Conservation (phyloP, 2,113 vertebrate genomes). For the Apteryx mantelli region DNA sequence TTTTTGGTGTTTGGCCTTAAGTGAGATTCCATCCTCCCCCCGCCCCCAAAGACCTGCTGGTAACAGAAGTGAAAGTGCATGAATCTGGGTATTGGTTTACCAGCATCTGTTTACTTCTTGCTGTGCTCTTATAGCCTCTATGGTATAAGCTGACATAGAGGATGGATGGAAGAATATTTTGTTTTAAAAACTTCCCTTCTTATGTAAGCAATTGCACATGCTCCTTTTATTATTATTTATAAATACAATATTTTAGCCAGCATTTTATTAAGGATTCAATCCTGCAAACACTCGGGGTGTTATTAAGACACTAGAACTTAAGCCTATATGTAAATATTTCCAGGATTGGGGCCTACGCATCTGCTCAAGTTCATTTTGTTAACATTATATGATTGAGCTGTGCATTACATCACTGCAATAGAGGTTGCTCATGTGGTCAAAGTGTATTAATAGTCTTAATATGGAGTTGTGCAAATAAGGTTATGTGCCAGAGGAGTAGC, state of each 20-base stretch:
- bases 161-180: not conserved
- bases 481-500: not conserved
- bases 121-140: not conserved
- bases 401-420: not conserved
- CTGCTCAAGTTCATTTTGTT: not conserved
- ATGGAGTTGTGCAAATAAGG: not conserved
- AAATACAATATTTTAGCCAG: slow-evolving; percentile 34
- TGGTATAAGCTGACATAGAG: not conserved
- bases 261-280: not conserved
- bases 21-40: not conserved
- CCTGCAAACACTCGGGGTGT: not conserved
- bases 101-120: not conserved
- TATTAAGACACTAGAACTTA: slow-evolving; percentile 22
- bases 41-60: not conserved
- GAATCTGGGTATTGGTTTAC: not conserved
- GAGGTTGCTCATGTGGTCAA: not conserved
- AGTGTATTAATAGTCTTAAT: not conserved
- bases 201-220: not conserved
- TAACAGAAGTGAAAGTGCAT: not conserved
- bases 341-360: not conserved
- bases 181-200: not conserved
- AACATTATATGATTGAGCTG: not conserved
- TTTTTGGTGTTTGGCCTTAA: not conserved
- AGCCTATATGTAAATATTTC: slow-evolving; percentile 36
- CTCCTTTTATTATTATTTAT: not conserved